Evolutionary conservation across 1,140 invertebrate species (phyloP).

Genomic region (Thaumatotibia leucotreta): DNA sequence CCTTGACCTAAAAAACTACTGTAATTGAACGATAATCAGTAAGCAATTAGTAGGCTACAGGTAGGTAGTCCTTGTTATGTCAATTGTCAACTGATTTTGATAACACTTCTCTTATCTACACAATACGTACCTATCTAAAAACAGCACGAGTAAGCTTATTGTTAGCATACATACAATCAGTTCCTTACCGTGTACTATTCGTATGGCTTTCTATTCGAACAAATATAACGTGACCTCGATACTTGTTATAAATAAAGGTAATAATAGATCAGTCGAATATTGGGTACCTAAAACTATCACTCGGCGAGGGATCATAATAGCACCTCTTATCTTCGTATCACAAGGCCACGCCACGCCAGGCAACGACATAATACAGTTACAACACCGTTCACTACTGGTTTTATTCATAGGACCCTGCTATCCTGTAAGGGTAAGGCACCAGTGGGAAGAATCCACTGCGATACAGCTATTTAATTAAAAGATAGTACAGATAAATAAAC

Average conservation of each 20-base stretch:
- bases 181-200: not conserved
- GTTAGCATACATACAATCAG: not conserved
- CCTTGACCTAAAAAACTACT: too few species aligned
- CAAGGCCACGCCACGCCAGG: not conserved
- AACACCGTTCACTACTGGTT: not conserved
- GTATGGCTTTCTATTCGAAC: not conserved
- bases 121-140: not conserved
- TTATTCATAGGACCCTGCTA: not conserved
- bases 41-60: too few species aligned
- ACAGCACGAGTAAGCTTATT: not conserved
- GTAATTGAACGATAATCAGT: too few species aligned
- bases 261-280: not conserved
- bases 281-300: not conserved
- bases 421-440: not conserved
- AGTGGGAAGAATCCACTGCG: not conserved
- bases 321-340: not conserved
- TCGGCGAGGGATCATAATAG: not conserved
- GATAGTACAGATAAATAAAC: conserved; percentile 1
- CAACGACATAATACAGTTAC: not conserved
- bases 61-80: too few species aligned
- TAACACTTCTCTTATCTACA: not conserved
- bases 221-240: not conserved
- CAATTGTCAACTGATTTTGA: too few species aligned
- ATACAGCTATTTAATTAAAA: not conserved
- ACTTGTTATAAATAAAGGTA: not conserved